Conservation (phyloP, 1,140 invertebrate genomes). For the Magallana angulata region DNA sequence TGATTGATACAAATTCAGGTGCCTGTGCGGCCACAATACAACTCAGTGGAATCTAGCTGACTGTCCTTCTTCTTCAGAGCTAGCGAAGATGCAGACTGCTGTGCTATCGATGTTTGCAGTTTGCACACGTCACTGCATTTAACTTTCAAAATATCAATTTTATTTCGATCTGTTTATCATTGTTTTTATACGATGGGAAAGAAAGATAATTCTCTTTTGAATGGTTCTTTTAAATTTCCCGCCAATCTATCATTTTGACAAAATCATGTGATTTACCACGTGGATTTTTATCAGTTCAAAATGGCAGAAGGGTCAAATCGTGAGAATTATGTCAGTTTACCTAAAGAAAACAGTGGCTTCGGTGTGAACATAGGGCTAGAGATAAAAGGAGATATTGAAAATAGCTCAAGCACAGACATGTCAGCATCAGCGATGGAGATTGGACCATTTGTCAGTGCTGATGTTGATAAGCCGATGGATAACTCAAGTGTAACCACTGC, state of each 20-base stretch:
- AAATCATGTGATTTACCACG: slow-evolving; percentile 28
- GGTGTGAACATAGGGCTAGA: neutral
- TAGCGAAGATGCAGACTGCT: too few relatives aligned
- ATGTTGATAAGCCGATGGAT: neutral
- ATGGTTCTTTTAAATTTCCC: neutral
- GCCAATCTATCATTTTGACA: neutral
- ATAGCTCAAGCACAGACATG: neutral
- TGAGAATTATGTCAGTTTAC: neutral
- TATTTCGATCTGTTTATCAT: too few relatives aligned
- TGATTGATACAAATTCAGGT: too few relatives aligned
- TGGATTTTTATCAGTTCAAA: slow-evolving; percentile 29
- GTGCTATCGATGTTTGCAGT: too few relatives aligned
- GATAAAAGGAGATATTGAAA: neutral
- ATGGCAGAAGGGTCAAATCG: slow-evolving; percentile 36
- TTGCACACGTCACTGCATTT: too few relatives aligned
- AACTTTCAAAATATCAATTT: too few relatives aligned
- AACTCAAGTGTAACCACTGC: neutral
- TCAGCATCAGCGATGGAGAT: neutral
- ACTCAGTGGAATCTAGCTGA: too few relatives aligned
- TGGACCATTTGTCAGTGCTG: slow-evolving; percentile 6
- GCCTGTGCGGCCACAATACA: too few relatives aligned
- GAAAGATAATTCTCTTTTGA: too few relatives aligned
- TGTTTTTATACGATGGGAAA: too few relatives aligned
- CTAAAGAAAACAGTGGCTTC: neutral
- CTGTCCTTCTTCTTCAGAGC: too few relatives aligned